Evolutionary conservation across 92 coral and sea anemone species (phyloP).

Genomic region (Galaxea fascicularis): DNA sequence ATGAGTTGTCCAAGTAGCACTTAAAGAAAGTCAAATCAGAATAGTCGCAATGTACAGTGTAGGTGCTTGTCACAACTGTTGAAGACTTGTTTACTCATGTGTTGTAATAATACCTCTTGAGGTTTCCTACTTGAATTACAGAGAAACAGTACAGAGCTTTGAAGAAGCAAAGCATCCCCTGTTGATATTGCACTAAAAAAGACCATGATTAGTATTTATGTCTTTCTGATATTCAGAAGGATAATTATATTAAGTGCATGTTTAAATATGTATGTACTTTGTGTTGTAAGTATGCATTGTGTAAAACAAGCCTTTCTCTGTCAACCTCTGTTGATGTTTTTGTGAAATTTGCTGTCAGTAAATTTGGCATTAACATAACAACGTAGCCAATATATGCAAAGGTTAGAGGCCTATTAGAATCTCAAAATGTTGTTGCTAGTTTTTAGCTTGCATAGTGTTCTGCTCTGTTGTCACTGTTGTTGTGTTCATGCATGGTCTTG

Average conservation of each 20-base stretch:
- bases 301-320: conserved; percentile 14
- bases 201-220: conserved; percentile 34
- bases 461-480: too few relatives aligned
- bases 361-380: too few relatives aligned
- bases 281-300: conserved; percentile 3
- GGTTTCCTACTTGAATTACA: conserved; percentile 44
- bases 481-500: too few relatives aligned
- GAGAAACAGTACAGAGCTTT: background rate
- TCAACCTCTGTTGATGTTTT: background rate
- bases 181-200: background rate
- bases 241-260: conserved; percentile 4
- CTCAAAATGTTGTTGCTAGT: too few relatives aligned
- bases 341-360: too few relatives aligned
- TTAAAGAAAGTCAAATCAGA: background rate
- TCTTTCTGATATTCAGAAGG: conserved; percentile 54
- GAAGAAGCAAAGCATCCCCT: conserved; percentile 12
- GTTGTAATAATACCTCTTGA: background rate
- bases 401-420: too few relatives aligned
- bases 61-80: background rate
- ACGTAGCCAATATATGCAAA: too few relatives aligned
- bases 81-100: background rate
- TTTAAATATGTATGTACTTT: background rate
- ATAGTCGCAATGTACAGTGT: too few relatives aligned
- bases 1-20: too few relatives aligned
- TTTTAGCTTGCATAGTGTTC: too few relatives aligned